Evolutionary conservation across 30 jellyfish, hydroid and myxozoan genomes (phyloP), one percentile per base, ranked within the genome.

Genomic region (Sanderia malayensis): DNA sequence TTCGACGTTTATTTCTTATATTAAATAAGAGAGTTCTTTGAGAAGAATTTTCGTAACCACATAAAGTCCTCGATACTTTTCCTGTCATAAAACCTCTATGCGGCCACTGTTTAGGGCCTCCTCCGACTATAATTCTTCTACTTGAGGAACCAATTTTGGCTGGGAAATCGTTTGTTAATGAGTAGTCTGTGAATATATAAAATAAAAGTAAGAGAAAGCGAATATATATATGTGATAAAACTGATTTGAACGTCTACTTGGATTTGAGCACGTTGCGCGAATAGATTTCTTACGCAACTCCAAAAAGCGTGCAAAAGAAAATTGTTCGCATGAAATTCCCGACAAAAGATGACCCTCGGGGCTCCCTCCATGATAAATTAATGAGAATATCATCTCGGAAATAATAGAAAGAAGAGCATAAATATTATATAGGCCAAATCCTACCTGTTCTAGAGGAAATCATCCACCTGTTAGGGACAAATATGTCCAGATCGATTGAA

Each of bases 71-170:
- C 37, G 70, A 61, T 26, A 46, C 75, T 26, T 83, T 83, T 73
- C 95, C 95, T 57, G 66, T 77, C 95, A 83, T 83, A 82, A 87
- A 83, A 73, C 58, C 88, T 52, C 76, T 58, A 73, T 73, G 67
- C 17, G 95, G 89, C 95, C 95, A 83, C 83, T 37, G 80, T 17
- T 23, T 37, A 60, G 55, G 95, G 89, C 95, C 95, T 75, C 28
- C 74, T 47, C 41, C n/a, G n/a, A n/a, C 57, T 4, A 66, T 44
- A 28, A 70, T 55, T 13, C 30, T 31, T 76, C 87, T 76, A 52
- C 67, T 60, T 60, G 22, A 28, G 72, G 93, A 81, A 69, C 60
- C 84, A 81, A 81, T 81, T 73, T 81, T 81, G 93, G 58, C 85
- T 31, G 82, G 52, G 44, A 55, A 45, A 24, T 52, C 55, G 30